These are phyloP conservation scores for Ciona savignyi DNA, from an alignment of 23 tunicate genomes.

Conservation along the genomic window DNA sequence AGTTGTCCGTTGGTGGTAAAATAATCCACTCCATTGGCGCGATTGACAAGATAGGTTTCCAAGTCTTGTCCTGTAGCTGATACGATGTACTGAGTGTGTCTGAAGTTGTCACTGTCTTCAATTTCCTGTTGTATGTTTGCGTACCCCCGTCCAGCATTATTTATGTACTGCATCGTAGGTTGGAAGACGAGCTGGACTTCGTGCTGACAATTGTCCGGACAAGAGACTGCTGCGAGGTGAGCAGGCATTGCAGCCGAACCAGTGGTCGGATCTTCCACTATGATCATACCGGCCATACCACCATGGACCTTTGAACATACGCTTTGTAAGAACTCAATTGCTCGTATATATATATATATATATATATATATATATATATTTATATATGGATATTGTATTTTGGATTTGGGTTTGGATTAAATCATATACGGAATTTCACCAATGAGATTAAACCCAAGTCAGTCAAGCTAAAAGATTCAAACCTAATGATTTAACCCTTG, in stretches of 20 bases:
- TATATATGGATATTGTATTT: no score
- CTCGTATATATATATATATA: no score
- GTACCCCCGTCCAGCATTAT: constrained; percentile 33
- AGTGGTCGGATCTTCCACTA: constrained; percentile 43
- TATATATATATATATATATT: no score
- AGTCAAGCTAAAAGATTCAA: no score
- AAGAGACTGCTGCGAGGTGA: constrained; percentile 33
- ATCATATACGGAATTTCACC: not conserved
- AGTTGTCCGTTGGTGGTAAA: constrained; percentile 75
- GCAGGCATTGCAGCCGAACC: constrained; percentile 18
- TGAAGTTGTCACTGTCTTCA: constrained; percentile 34
- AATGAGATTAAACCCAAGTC: not conserved
- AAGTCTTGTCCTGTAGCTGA: not conserved
- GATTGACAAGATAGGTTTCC: not conserved
- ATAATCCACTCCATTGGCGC: constrained; percentile 11
- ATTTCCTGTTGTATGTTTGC: constrained; percentile 36
- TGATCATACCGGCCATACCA: constrained; percentile 70
- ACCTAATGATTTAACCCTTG: no score
- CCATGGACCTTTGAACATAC: constrained; percentile 45
- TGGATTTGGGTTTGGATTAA: no score
- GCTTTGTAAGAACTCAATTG: no score
- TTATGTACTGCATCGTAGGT: constrained; percentile 35
- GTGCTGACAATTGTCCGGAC: constrained; percentile 58
- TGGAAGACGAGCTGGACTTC: constrained; percentile 65
- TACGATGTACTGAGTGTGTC: constrained; percentile 6